A percentile compares a stretch with the other conserved stretches of the same genome.
These are phyloP conservation scores for Cheracebus regulus DNA, from an alignment of 2,797 vertebrate species.

Conservation along the genomic window DNA sequence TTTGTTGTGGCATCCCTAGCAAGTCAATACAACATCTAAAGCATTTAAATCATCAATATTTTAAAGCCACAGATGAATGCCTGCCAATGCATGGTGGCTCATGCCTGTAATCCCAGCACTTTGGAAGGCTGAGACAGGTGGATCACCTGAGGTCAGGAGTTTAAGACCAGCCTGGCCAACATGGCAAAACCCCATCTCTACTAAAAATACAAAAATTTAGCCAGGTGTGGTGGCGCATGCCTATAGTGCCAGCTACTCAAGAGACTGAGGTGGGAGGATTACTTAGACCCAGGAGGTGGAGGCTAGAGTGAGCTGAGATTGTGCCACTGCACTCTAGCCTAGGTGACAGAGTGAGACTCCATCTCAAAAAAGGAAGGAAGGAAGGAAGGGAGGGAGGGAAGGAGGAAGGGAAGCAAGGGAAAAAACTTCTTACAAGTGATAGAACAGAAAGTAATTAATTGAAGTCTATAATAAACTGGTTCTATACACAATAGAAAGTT, in stretches of 20 bases:
- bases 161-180: not conserved
- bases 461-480: not conserved
- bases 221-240: not conserved
- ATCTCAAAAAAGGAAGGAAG: not conserved
- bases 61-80: constrained; percentile 14
- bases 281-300: not conserved
- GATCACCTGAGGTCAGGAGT: not conserved
- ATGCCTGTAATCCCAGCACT: not conserved
- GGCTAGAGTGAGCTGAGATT: not conserved
- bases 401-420: too few species aligned
- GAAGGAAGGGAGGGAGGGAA: too few species aligned
- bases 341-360: too few species aligned
- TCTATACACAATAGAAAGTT: not conserved
- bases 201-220: not conserved
- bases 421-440: not conserved
- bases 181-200: not conserved
- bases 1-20: not conserved
- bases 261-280: not conserved
- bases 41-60: constrained; percentile 16
- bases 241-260: not conserved
- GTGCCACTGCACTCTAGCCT: not conserved
- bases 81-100: not conserved
- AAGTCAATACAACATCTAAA: constrained; percentile 11
- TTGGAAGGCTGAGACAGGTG: not conserved
- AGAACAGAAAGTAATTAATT: not conserved